Evolutionary conservation across 64 coral and sea anemone genomes (phyloP), one percentile per base, ranked within the genome.

Genomic region (Montipora cactus): DNA sequence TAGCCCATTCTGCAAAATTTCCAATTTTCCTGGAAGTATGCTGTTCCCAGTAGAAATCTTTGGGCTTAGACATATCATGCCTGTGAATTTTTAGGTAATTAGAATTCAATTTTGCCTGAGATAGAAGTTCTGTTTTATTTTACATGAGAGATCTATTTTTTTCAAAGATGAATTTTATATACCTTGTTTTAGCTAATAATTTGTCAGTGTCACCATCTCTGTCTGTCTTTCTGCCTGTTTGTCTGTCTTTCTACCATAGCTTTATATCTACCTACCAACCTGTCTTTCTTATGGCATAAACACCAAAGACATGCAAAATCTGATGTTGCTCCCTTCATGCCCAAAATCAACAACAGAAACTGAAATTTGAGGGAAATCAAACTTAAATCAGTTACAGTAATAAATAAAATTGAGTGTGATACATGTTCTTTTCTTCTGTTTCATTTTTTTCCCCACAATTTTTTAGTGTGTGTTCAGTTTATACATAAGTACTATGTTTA

Each of bases 281-380:
- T 74, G 70, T 74, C n/a, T 74, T 74, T 73, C 19, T 74, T 74
- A 25, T 74, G 70, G 70, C 70, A 74, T 74, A 47, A 16, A 55
- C 44, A 79, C 46, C 70, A 74, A 55, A 49, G 16, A 55, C 18
- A 20, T 11, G 79, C 5, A 62, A 21, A 81, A 21, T 76, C 10
- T 57, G 53, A 57, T 8, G 53, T 8, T 6, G 53, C 1, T 57
- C 6, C 5, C 53, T 57, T 57, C 59, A 64, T 64, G 10, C 59
- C 59, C 10, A 64, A 12, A 3, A 81, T 22, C 14, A 81, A 22
- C 51, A 81, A 12, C 14, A 81, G 79, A 81, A 81, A 81, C 79
- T 81, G 51, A 2, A 61, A 59, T 15, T 14, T 11, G 14, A 64
- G 59, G 14, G 9, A 64, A 64, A 64, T 15, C 9, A 64, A 15